Evolutionary conservation across 2,797 vertebrate species (phyloP).

Genomic region (Anguilla pacifica): DNA sequence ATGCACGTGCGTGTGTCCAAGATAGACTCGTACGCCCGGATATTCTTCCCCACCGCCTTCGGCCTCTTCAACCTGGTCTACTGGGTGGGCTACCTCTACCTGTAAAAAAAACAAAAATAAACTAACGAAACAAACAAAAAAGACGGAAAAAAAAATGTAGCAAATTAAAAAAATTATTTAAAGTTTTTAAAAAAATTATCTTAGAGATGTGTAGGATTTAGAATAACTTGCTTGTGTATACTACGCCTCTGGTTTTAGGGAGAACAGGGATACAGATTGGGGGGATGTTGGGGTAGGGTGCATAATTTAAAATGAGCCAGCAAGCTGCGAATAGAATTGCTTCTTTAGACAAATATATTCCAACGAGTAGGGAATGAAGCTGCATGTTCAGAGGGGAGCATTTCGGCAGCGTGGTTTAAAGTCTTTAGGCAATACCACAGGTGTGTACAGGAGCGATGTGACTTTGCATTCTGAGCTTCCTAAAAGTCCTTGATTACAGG

Average conservation of each 20-base stretch:
- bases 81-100: constrained; percentile 93
- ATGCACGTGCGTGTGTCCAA: constrained; percentile 93
- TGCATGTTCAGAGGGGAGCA: not conserved
- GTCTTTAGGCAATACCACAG: constrained; percentile 25
- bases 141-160: constrained; percentile 38
- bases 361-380: not conserved
- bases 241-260: constrained; percentile 31
- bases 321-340: not conserved
- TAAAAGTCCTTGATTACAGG: not conserved
- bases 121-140: constrained; percentile 39
- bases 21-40: constrained; percentile 92
- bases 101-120: constrained; percentile 68
- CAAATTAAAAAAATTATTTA: constrained; percentile 36
- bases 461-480: not conserved
- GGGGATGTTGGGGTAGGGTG: not conserved
- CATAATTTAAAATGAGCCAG: constrained; percentile 14
- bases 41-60: constrained; percentile 96
- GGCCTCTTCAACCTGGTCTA: constrained; percentile 96
- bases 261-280: not conserved
- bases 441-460: not conserved
- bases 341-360: constrained; percentile 26
- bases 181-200: not conserved
- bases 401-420: constrained; percentile 1
- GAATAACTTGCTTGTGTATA: constrained; percentile 9
- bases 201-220: not conserved